These are phyloP conservation scores for Merodon equestris DNA, from an alignment of 2,888 invertebrate genomes.

Conservation along the genomic window DNA sequence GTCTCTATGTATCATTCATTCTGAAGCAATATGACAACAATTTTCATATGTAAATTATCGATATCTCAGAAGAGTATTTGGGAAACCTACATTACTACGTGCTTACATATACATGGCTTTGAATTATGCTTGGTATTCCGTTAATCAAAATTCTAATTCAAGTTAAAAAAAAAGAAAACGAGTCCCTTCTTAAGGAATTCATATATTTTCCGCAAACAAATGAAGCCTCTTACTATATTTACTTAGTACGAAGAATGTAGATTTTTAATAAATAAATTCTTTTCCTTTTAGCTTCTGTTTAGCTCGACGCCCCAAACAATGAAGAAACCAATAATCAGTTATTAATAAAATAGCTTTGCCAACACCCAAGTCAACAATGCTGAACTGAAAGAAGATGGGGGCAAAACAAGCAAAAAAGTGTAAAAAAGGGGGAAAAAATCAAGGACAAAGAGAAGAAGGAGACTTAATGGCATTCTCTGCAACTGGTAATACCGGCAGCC, in stretches of 20 bases:
- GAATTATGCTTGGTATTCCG: too few species aligned
- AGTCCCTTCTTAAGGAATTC: too few species aligned
- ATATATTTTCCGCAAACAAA: too few species aligned
- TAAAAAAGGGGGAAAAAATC: constrained; percentile 12
- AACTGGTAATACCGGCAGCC: constrained; percentile 56
- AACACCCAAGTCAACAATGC: constrained; percentile 24
- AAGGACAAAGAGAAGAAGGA: constrained; percentile 27
- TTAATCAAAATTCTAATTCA: too few species aligned
- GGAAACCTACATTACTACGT: too few species aligned
- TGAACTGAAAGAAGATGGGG: not conserved
- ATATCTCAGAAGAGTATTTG: too few species aligned
- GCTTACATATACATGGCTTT: too few species aligned
- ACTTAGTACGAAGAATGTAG: not conserved
- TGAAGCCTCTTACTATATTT: not conserved
- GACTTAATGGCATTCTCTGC: constrained; percentile 57
- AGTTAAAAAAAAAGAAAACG: too few species aligned
- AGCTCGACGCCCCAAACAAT: not conserved
- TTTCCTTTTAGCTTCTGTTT: not conserved
- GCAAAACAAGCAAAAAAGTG: not conserved
- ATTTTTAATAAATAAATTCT: not conserved
- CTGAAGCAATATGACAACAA: too few species aligned
- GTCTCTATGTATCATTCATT: too few species aligned
- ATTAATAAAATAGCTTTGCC: constrained; percentile 23
- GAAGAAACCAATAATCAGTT: constrained; percentile 19
- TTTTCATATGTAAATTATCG: too few species aligned